Evolutionary conservation across 2,888 invertebrate species (phyloP).

Genomic region (Melanostoma mellinum): DNA sequence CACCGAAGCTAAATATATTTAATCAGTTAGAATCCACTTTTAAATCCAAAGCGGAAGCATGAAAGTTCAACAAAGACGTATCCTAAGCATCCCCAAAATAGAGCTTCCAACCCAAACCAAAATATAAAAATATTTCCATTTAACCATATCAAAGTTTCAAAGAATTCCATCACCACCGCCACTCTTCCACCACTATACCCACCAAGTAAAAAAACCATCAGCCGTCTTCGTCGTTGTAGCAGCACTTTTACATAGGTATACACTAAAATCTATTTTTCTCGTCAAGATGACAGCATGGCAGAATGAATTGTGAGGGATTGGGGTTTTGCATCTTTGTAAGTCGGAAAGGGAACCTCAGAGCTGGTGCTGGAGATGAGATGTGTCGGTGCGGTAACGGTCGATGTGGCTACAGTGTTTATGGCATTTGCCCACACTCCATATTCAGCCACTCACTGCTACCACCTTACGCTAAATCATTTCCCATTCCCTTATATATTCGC

Average conservation of each 20-base stretch:
- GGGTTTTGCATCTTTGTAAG: constrained; percentile 67
- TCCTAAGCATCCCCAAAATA: constrained; percentile 20
- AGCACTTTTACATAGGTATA: constrained; percentile 18
- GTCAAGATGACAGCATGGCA: constrained; percentile 69
- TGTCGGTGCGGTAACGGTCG: constrained; percentile 66
- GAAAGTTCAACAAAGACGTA: constrained; percentile 44
- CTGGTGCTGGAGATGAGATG: constrained; percentile 56
- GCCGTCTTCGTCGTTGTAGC: background rate
- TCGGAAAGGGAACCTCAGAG: constrained; percentile 16
- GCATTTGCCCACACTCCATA: constrained; percentile 64
- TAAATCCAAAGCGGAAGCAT: constrained; percentile 50
- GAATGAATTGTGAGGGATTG: constrained; percentile 67
- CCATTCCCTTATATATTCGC: background rate
- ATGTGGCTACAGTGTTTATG: constrained; percentile 71
- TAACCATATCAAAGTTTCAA: constrained; percentile 71
- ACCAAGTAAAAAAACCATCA: constrained; percentile 6
- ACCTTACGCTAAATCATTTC: constrained; percentile 40
- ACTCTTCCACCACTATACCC: background rate
- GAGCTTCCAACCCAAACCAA: constrained; percentile 1
- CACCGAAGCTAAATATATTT: constrained; percentile 52
- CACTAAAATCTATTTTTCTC: constrained; percentile 63
- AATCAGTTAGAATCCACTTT: constrained; percentile 62
- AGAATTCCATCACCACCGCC: constrained; percentile 53
- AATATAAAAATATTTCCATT: constrained; percentile 62
- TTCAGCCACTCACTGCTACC: constrained; percentile 24